These are phyloP conservation scores for Drosophila tanythrix DNA, from an alignment of 2,888 invertebrate genomes.

Conservation along the genomic window DNA sequence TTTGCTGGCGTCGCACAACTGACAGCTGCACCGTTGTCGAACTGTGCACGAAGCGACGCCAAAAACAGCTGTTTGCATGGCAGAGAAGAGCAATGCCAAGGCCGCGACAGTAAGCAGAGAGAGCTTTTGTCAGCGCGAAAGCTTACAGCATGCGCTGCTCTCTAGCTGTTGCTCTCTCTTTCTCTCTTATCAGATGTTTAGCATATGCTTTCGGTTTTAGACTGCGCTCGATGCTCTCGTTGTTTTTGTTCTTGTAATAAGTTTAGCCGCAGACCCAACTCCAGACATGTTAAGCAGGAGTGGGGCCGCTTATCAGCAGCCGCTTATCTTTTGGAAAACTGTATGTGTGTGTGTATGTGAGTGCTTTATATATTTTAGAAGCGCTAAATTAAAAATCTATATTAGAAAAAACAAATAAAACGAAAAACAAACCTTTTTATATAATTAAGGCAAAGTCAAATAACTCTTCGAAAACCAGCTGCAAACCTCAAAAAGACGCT, in stretches of 20 bases:
- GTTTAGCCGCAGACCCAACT: conserved; percentile 19
- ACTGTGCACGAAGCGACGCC: conserved; percentile 25
- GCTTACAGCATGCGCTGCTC: conserved; percentile 4
- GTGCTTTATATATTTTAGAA: conserved; percentile 24
- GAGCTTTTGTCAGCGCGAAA: conserved; percentile 22
- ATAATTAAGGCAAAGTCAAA: conserved; percentile 60
- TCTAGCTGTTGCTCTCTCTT: background rate
- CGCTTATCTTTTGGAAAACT: conserved; percentile 47
- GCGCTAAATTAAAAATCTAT: conserved; percentile 69
- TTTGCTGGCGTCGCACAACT: conserved; percentile 57
- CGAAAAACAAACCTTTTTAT: conserved; percentile 52
- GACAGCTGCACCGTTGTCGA: conserved; percentile 28
- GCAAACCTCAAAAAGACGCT: conserved; percentile 49
- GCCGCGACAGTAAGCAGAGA: conserved; percentile 44
- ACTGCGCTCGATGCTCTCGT: background rate
- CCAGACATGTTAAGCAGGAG: conserved; percentile 43
- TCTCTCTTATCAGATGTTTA: conserved; percentile 16
- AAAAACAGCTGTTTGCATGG: conserved; percentile 56
- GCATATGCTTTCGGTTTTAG: conserved; percentile 49
- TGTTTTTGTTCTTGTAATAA: conserved; percentile 15
- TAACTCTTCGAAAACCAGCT: conserved; percentile 24
- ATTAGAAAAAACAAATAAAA: conserved; percentile 28
- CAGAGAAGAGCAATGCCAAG: conserved; percentile 64
- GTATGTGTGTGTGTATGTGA: conserved; percentile 19
- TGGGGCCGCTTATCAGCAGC: conserved; percentile 56